Evolutionary conservation across 1,140 invertebrate genomes (phyloP).

Genomic region (Caenorhabditis tropicalis): DNA sequence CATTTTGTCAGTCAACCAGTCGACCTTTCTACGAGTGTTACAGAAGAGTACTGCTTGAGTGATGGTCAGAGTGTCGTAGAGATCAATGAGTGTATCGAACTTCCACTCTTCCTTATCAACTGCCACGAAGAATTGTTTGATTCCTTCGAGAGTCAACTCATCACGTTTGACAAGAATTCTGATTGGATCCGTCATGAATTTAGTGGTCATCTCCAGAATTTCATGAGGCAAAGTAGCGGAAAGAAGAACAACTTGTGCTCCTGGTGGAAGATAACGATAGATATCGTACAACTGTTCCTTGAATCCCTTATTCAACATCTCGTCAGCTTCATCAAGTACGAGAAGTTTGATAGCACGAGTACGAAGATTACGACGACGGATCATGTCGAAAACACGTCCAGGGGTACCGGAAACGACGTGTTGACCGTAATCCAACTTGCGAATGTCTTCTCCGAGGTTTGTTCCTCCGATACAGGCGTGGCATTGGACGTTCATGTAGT

Average conservation of each 20-base stretch:
- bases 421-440: constrained; percentile 97
- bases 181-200: constrained; percentile 99
- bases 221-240: constrained; percentile 98
- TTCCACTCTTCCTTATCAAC: constrained; percentile 99
- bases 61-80: constrained; percentile 98
- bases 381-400: constrained; percentile 99
- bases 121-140: constrained; percentile 95
- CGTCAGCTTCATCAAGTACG: constrained; percentile 97
- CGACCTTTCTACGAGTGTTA: constrained; percentile 97
- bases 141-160: constrained; percentile 98
- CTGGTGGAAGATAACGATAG: constrained; percentile 94
- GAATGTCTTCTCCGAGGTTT: constrained; percentile 96
- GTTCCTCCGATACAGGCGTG: constrained; percentile 99
- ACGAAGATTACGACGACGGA: constrained; percentile 87
- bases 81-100: constrained; percentile 96
- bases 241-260: constrained; percentile 93
- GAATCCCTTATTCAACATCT: constrained; percentile 99
- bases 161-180: constrained; percentile 98
- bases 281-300: constrained; percentile 99
- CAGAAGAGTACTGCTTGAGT: constrained; percentile 99
- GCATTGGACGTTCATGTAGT: constrained; percentile 99
- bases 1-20: constrained; percentile 98
- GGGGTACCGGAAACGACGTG: constrained; percentile 94
- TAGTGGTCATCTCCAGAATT: constrained; percentile 98
- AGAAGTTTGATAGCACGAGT: constrained; percentile 96